Base-by-base conservation (phyloP, 2,113 vertebrate genomes). In the Myiozetetes cayanensis region DNA sequence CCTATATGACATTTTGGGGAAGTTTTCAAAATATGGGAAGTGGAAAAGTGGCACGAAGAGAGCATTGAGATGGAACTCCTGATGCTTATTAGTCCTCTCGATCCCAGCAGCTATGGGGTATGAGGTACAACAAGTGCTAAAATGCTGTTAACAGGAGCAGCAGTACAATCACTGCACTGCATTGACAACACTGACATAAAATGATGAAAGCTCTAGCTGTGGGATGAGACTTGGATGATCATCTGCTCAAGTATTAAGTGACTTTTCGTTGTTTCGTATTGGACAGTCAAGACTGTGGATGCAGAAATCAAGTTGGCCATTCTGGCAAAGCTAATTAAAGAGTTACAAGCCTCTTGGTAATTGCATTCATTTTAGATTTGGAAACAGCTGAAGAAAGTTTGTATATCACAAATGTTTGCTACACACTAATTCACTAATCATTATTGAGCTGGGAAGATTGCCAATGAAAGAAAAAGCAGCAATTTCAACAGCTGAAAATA, bases 371-470 rank as follows among this genome's bases (percentile, higher is more conserved):
- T 96, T 96, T 70, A 73, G 39, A 92, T 90, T 89, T 90, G 81
- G 56, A 65, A 84, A 84, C 47, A 89, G 84, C 85, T 76, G 58
- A 87, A 53, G 47, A 86, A 95, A 95, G 76, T 92, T 95, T 90
- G 24, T 79, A 6, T 87, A 87, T 82, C 75, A 70, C 52, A 89
- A 96, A 73, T 89, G 62, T 90, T 96, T 93, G 53, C 68, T 67
- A 25, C 88, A 87, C 73, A 76, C 43, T 59, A 96, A 93, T 86
- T 95, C 37, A 18, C 53, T 82, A 94, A 93, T 92, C 49, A n/a
- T 90, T 94, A 78, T 55, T 85, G 68, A 89, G 43, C 83, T 76
- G 84, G 91, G 90, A 96, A 94, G 41, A 41, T 35, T 9, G 68
- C 85, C 91, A 94, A 31, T 37, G 62, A 52, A 93, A 88, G 39